Base-by-base conservation (phyloP, 1,140 invertebrate genomes). In the Nylanderia fulva region DNA sequence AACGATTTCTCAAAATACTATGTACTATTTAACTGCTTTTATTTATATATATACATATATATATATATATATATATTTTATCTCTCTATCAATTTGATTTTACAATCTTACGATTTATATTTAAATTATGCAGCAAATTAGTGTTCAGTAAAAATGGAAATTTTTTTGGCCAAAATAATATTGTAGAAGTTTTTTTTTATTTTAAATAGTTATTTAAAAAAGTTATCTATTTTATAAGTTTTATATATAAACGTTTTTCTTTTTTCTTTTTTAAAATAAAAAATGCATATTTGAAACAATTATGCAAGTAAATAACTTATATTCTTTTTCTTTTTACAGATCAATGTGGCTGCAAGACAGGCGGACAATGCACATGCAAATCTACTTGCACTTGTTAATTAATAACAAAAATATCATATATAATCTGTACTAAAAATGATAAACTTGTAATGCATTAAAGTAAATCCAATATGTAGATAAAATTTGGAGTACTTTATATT, bases 331-430 rank as follows among this genome's bases (percentile, higher is more conserved):
- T 15, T 48, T 39, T 91, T 86, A 77, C 68, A 92, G 92, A 90
- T 13, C 88, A 91, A 72, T 92, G 92, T 72, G 7, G 2, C 21
- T 92, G 91, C 63, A 91, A 92, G 27, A 45, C 85, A 24, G 92
- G 91, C 0, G 85, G 84, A 74, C 68, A 91, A n/a, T 92, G 92
- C 27, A 21, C 52, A 1, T 92, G 90, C 68, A 86, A 89, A 39
- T 18, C 82, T 45, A 42, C 39, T 21, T 90, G 90, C 42, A 85
- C 48, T 2, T 90, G 90, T 52, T 86, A 88, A 88, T 64, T 29
- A 61, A 6, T 42, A 61, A 66, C 7, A 8, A 48, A 45, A 48
- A 61, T 52, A 15, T 24, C 36, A 33, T 7, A 27, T 58, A 84
- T 42, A 36, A 74, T 71, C 69, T 45, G 42, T 6, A 18, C 9